These are phyloP conservation scores for Hydrozoanthus gracilis DNA, from an alignment of 92 coral and sea anemone genomes.

Conservation along the genomic window DNA sequence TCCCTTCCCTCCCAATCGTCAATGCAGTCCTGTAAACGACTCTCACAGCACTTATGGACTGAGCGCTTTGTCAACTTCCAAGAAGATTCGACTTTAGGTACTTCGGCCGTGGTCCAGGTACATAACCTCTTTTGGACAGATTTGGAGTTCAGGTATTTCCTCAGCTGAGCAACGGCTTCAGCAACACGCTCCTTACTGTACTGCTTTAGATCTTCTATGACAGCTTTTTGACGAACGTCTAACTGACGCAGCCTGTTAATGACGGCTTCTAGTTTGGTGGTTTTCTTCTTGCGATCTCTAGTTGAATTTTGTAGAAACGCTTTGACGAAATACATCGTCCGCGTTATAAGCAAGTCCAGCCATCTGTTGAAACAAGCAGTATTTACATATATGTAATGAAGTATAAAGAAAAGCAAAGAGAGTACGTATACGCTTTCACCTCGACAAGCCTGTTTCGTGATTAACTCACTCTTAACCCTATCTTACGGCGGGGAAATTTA, in stretches of 20 bases:
- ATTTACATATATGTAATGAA: too few relatives aligned
- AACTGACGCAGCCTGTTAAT: background rate
- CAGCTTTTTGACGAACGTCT: background rate
- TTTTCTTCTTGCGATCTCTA: background rate
- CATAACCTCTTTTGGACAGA: background rate
- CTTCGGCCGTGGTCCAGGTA: background rate
- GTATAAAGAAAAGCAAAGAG: too few relatives aligned
- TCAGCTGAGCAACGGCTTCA: background rate
- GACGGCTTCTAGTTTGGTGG: background rate
- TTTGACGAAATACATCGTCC: background rate
- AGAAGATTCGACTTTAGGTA: constrained; percentile 5
- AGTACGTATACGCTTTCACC: too few relatives aligned
- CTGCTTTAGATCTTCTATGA: background rate
- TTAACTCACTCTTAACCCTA: too few relatives aligned
- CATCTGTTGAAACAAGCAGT: constrained; percentile 33
- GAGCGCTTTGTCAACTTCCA: constrained; percentile 21
- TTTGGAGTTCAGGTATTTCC: background rate
- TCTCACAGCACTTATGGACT: background rate
- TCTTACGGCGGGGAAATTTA: too few relatives aligned
- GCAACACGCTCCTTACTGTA: background rate
- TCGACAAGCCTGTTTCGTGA: too few relatives aligned
- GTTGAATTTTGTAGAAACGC: constrained; percentile 22
- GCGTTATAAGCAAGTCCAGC: constrained; percentile 5
- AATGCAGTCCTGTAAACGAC: constrained; percentile 13
- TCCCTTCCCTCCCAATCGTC: constrained; percentile 34